phyloP scores from a whole-genome alignment of 2,888 invertebrate genomes.

The Ganaspis brasiliensis region DNA sequence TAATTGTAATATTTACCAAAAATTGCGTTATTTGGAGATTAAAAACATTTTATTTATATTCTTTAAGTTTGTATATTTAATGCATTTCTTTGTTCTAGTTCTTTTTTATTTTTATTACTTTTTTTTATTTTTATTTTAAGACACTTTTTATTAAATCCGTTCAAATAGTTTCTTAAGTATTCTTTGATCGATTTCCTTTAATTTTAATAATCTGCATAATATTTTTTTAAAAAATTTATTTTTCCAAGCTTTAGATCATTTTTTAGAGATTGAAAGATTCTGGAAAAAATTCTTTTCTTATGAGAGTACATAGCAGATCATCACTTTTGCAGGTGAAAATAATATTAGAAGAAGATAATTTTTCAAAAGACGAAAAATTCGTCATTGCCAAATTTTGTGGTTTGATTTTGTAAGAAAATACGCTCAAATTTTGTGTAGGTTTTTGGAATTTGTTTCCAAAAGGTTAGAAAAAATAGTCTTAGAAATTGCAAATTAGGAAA shows the following conservation, averaged over 20 bases:
- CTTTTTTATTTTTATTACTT: no score
- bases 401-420: conserved; percentile 30
- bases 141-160: no score
- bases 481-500: conserved; percentile 12
- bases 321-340: conserved; percentile 66
- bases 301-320: conserved; percentile 51
- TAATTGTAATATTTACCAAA: no score
- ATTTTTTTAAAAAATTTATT: no score
- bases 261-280: background rate
- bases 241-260: background rate
- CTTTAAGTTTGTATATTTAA: no score
- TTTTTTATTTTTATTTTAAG: no score
- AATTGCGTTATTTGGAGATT: no score
- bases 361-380: conserved; percentile 14
- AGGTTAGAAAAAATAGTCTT: conserved; percentile 37
- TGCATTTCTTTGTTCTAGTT: no score
- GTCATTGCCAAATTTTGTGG: background rate
- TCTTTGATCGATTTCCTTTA: no score
- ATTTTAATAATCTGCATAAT: no score
- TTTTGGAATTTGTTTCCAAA: conserved; percentile 28
- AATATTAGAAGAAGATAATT: conserved; percentile 15
- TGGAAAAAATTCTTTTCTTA: background rate
- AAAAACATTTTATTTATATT: no score
- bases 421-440: conserved; percentile 40
- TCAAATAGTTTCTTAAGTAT: no score